Evolutionary conservation across 2,888 invertebrate species (phyloP).

Genomic region (Dryocosmus kuriphilus): DNA sequence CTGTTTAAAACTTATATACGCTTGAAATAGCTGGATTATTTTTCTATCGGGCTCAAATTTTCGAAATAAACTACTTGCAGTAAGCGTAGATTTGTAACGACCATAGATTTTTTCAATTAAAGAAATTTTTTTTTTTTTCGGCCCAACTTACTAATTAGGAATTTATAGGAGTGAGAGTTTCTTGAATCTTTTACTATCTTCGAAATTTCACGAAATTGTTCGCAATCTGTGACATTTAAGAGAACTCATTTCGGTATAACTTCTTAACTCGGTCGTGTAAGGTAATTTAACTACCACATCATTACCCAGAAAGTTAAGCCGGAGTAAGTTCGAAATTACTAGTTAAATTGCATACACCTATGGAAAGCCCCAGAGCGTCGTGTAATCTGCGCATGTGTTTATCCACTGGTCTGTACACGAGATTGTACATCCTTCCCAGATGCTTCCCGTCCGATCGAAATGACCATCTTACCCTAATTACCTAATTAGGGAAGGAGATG

Average conservation of each 20-base stretch:
- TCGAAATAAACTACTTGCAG: too few species aligned
- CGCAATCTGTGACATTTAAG: conserved; percentile 56
- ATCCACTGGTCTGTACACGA: conserved; percentile 68
- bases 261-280: conserved; percentile 72
- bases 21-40: too few species aligned
- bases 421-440: conserved; percentile 56
- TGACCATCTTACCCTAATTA: conserved; percentile 74
- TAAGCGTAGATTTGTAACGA: too few species aligned
- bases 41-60: too few species aligned
- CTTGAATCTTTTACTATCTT: background rate
- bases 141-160: too few species aligned
- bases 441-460: conserved; percentile 57
- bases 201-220: conserved; percentile 56
- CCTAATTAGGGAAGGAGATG: conserved; percentile 72
- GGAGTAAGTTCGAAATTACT: conserved; percentile 77
- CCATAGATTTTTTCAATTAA: too few species aligned
- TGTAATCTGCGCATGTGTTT: conserved; percentile 75
- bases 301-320: conserved; percentile 73
- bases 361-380: conserved; percentile 64
- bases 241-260: conserved; percentile 69
- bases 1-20: too few species aligned
- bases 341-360: conserved; percentile 76
- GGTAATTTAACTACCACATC: conserved; percentile 76
- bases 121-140: too few species aligned
- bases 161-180: background rate